These are phyloP conservation scores for Drosophila affinis DNA, from an alignment of 2,888 invertebrate genomes.

Conservation along the genomic window DNA sequence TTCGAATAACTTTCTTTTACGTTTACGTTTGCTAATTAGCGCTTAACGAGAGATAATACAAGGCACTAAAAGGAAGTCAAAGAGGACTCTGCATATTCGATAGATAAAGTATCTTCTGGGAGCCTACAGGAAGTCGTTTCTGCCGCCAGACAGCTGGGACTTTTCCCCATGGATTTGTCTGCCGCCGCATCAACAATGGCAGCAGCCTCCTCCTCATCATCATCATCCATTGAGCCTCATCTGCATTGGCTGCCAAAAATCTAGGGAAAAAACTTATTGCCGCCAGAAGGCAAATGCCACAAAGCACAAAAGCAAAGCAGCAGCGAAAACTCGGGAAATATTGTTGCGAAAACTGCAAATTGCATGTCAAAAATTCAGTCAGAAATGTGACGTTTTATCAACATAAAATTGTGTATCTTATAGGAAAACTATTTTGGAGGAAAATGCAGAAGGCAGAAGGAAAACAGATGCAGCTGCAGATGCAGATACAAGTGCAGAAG, in stretches of 20 bases:
- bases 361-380: slow-evolving; percentile 60
- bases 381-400: slow-evolving; percentile 29
- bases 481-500: neutral
- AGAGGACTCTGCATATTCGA: neutral
- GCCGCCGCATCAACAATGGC: slow-evolving; percentile 21
- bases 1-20: slow-evolving; percentile 27
- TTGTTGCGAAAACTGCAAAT: slow-evolving; percentile 48
- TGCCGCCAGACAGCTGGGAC: slow-evolving; percentile 10
- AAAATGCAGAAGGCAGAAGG: neutral
- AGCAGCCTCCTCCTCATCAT: slow-evolving; percentile 6
- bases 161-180: slow-evolving; percentile 18
- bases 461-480: neutral
- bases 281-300: slow-evolving; percentile 21
- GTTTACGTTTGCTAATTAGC: slow-evolving; percentile 66
- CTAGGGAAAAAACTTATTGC: slow-evolving; percentile 51
- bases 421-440: slow-evolving; percentile 10
- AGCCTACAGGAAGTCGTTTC: neutral
- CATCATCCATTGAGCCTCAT: slow-evolving; percentile 26
- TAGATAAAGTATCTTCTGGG: neutral
- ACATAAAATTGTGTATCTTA: slow-evolving; percentile 35
- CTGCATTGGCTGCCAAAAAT: slow-evolving; percentile 41
- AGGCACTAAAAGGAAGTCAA: slow-evolving; percentile 25
- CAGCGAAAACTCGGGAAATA: neutral
- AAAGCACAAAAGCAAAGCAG: neutral
- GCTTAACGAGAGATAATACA: slow-evolving; percentile 57